Percentiles rank a stretch among this genome's conserved stretches.
These are phyloP conservation scores for Bombus pascuorum DNA, from an alignment of 1,140 invertebrate genomes.

Conservation along the genomic window DNA sequence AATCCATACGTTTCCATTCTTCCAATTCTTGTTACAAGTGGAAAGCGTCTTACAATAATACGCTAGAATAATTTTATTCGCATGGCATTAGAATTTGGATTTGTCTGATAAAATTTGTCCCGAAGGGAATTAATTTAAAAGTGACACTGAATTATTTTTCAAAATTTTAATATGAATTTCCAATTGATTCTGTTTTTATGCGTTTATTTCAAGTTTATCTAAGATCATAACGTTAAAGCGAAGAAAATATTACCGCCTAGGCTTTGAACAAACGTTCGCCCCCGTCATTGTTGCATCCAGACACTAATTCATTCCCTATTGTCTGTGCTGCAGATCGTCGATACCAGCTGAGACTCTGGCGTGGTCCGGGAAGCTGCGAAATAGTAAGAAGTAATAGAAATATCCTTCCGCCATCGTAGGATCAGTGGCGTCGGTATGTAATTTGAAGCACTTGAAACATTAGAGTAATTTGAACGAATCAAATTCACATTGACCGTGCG, in stretches of 20 bases:
- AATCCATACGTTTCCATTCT: too few relatives aligned
- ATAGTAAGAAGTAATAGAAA: constrained; percentile 47
- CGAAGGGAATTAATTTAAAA: too few relatives aligned
- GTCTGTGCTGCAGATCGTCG: constrained; percentile 34
- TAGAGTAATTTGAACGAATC: too few relatives aligned
- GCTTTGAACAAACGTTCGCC: constrained; percentile 13
- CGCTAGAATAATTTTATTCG: too few relatives aligned
- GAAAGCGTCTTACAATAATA: too few relatives aligned
- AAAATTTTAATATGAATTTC: background rate
- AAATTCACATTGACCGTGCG: too few relatives aligned
- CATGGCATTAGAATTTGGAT: too few relatives aligned
- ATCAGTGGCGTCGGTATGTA: constrained; percentile 6
- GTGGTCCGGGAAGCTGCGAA: constrained; percentile 1
- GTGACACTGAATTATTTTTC: too few relatives aligned
- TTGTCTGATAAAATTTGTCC: too few relatives aligned
- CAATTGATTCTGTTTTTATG: background rate
- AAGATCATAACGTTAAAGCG: background rate
- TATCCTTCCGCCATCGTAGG: constrained; percentile 15
- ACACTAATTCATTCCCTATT: constrained; percentile 48
- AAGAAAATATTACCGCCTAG: background rate
- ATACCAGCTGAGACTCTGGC: background rate
- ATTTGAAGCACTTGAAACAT: too few relatives aligned
- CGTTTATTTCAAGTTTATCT: background rate
- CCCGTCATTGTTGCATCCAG: constrained; percentile 18
- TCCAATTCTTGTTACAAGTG: too few relatives aligned